These are phyloP conservation scores for Charadrius vociferus DNA, from an alignment of 2,113 vertebrate genomes.

Conservation along the genomic window DNA sequence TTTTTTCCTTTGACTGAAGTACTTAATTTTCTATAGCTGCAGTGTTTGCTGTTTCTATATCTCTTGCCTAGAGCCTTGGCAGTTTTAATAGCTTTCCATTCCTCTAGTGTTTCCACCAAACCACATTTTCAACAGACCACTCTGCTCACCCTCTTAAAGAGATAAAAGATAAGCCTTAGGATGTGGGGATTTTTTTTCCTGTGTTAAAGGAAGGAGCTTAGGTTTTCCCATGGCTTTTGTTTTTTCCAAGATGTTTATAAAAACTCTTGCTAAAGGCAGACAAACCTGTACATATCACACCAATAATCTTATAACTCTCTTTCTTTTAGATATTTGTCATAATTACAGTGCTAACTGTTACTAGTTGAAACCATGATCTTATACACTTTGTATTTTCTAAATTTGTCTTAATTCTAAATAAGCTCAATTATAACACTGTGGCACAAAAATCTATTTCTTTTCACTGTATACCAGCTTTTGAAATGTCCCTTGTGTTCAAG, in stretches of 20 bases:
- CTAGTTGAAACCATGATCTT: not conserved
- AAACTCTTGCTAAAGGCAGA: not conserved
- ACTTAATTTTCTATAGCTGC: not conserved
- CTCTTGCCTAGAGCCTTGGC: not conserved
- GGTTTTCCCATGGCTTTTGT: not conserved
- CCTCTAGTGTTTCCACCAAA: not conserved
- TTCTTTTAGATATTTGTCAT: not conserved
- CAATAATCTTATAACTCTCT: not conserved
- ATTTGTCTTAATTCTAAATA: not conserved
- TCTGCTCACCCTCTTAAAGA: not conserved
- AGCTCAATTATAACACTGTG: not conserved
- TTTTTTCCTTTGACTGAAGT: not conserved
- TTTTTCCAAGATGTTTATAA: not conserved
- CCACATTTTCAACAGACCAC: not conserved
- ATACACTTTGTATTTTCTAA: not conserved
- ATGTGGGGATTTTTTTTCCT: not conserved
- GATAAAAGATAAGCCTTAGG: not conserved
- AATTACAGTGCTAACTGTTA: not conserved
- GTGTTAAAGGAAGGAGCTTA: not conserved
- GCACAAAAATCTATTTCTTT: constrained; percentile 18
- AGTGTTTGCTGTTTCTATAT: not conserved
- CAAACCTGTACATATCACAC: not conserved
- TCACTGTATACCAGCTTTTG: not conserved
- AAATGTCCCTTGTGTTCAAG: not conserved
- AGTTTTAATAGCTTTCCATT: not conserved